Evolutionary conservation across 2,113 vertebrate species (phyloP).

Genomic region (Trichomycterus rosablanca): DNA sequence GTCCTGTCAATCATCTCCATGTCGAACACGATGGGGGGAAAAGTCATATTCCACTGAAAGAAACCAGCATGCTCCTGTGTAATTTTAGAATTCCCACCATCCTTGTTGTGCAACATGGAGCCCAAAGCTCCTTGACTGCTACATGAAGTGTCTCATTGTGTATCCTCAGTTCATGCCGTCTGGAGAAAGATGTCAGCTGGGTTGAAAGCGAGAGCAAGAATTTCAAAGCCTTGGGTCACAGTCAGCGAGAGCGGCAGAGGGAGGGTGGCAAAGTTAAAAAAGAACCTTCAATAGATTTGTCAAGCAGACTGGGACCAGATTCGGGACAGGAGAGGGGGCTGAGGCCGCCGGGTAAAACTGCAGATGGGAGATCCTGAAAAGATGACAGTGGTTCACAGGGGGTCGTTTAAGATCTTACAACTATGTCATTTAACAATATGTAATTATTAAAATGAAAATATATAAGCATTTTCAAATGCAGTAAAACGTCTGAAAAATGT

Average conservation of each 20-base stretch:
- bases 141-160: slow-evolving; percentile 98
- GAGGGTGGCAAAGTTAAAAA: slow-evolving; percentile 61
- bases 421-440: too few species aligned
- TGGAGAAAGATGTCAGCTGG: slow-evolving; percentile 98
- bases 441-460: too few species aligned
- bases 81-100: slow-evolving; percentile 82
- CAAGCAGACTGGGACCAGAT: slow-evolving; percentile 68
- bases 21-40: slow-evolving; percentile 41
- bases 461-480: too few species aligned
- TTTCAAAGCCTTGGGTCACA: slow-evolving; percentile 81
- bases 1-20: slow-evolving; percentile 66
- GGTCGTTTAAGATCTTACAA: too few species aligned
- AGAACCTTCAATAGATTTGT: slow-evolving; percentile 95
- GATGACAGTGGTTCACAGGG: slow-evolving; percentile 32
- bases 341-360: slow-evolving; percentile 33
- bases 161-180: slow-evolving; percentile 97
- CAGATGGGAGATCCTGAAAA: slow-evolving; percentile 19
- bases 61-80: slow-evolving; percentile 81
- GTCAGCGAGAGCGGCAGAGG: slow-evolving; percentile 53
- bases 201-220: slow-evolving; percentile 79
- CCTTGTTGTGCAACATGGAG: slow-evolving; percentile 80
- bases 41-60: slow-evolving; percentile 69
- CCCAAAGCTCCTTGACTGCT: slow-evolving; percentile 89
- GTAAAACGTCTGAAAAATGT: too few species aligned
- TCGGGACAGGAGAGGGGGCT: slow-evolving; percentile 26